phyloP scores from a whole-genome alignment of 2,113 vertebrate species.

The Microtus ochrogaster region DNA sequence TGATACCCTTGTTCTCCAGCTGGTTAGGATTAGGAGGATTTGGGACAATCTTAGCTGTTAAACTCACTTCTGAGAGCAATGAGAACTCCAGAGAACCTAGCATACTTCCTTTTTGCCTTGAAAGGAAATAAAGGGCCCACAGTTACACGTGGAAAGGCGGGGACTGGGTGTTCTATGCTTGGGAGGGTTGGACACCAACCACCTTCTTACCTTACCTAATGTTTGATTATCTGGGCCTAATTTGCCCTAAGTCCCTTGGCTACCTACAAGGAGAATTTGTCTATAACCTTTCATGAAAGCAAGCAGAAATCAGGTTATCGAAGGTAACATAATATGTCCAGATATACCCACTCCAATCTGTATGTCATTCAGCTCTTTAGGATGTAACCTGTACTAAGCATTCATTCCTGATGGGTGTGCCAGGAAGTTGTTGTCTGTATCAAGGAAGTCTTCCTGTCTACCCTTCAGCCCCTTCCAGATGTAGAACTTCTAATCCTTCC shows the following conservation, averaged over 20 bases:
- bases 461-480: background rate
- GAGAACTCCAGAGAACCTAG: background rate
- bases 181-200: background rate
- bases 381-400: background rate
- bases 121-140: background rate
- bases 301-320: background rate
- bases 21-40: conserved; percentile 55
- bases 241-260: background rate
- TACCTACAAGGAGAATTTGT: background rate
- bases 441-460: background rate
- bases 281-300: background rate
- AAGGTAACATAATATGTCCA: background rate
- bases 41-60: conserved; percentile 9
- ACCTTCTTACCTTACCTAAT: background rate
- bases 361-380: background rate
- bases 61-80: conserved; percentile 27
- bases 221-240: background rate
- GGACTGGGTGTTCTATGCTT: background rate
- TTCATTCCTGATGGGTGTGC: background rate
- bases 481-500: conserved; percentile 22
- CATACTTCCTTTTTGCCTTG: background rate
- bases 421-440: background rate
- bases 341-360: background rate
- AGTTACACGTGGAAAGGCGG: background rate
- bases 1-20: background rate